These are phyloP conservation scores for Thaumatotibia leucotreta DNA, from an alignment of 1,140 invertebrate species.

Conservation along the genomic window DNA sequence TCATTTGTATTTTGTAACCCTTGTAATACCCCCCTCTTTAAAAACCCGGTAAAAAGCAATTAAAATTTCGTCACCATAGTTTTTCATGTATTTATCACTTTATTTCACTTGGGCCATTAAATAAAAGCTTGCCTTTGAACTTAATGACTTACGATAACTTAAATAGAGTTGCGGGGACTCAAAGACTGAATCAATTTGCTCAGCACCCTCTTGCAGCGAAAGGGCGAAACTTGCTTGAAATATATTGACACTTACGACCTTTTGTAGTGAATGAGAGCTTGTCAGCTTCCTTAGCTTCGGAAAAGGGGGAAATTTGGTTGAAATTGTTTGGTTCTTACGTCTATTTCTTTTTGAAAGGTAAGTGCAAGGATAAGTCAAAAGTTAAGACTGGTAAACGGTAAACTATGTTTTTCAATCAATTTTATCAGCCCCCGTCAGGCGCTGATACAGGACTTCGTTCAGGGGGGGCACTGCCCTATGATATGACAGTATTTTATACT, in stretches of 20 bases:
- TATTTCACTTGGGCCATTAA: neutral
- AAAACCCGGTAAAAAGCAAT: neutral
- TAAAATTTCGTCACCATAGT: neutral
- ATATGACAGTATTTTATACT: no score
- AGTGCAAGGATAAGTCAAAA: no score
- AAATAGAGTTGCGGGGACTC: neutral
- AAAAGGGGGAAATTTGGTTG: neutral
- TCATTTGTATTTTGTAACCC: no score
- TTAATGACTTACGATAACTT: neutral
- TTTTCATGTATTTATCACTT: neutral
- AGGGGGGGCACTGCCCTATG: no score
- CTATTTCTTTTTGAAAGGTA: neutral
- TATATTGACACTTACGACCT: neutral
- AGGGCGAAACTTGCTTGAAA: neutral
- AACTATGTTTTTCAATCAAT: no score
- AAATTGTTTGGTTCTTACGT: neutral
- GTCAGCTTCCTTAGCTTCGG: neutral
- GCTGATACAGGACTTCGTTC: no score
- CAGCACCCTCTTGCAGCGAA: neutral
- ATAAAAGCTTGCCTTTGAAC: neutral
- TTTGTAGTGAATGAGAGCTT: neutral
- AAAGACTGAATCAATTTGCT: neutral
- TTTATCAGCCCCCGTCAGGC: no score
- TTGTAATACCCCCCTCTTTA: neutral
- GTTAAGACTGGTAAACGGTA: neutral